Percentiles rank a stretch among this genome's conserved stretches.
Conservation (phyloP, 2,797 vertebrate genomes). For the Etheostoma nigrum region DNA sequence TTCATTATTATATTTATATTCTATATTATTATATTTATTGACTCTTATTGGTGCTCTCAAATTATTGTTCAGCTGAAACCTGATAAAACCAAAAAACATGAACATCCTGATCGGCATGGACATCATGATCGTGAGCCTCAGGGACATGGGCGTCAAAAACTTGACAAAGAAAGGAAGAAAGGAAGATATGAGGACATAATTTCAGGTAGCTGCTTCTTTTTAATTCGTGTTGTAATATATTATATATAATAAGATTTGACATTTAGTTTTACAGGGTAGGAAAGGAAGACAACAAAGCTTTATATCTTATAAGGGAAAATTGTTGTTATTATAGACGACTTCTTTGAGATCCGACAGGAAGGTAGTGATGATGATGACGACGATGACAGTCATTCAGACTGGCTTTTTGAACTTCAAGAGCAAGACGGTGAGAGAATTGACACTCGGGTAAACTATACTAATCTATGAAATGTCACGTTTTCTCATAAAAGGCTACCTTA, state of each 20-base stretch:
- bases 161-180: not conserved
- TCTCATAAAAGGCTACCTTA: not conserved
- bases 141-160: not conserved
- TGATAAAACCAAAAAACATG: constrained; percentile 34
- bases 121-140: not conserved
- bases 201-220: constrained; percentile 45
- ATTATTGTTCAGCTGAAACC: constrained; percentile 60
- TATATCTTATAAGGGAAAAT: constrained; percentile 15
- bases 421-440: constrained; percentile 64
- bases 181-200: constrained; percentile 26
- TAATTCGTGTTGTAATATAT: not conserved
- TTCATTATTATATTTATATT: not conserved
- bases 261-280: not conserved
- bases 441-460: not conserved
- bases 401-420: constrained; percentile 78
- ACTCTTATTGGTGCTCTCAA: not conserved
- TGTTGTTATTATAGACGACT: constrained; percentile 58
- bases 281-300: not conserved
- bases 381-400: constrained; percentile 57
- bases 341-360: constrained; percentile 38
- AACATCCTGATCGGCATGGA: not conserved
- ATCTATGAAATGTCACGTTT: not conserved
- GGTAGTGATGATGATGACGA: constrained; percentile 62
- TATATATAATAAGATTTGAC: not conserved
- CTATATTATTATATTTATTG: not conserved